Conservation (phyloP, 2,797 vertebrate genomes). For the Bradypus variegatus region DNA sequence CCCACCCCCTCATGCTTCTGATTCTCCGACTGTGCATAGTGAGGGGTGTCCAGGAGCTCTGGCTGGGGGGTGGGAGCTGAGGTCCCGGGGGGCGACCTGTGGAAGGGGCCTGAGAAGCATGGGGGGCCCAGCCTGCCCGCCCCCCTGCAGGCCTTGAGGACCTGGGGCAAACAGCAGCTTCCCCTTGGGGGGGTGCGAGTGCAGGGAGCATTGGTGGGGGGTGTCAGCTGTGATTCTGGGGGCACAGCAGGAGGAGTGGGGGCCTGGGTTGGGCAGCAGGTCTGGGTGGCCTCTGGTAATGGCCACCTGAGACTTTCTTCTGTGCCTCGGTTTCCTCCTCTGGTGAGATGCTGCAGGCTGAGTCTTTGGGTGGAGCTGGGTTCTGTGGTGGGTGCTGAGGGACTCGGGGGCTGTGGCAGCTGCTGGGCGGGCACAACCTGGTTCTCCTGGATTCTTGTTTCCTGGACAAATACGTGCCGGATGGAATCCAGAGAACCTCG, state of each 20-base stretch:
- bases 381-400: neutral
- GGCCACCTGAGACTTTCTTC: too few relatives aligned
- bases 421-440: neutral
- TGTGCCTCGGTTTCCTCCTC: neutral
- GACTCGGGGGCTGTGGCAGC: neutral
- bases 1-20: too few relatives aligned
- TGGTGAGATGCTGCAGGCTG: neutral
- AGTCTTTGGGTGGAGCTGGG: too few relatives aligned
- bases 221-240: neutral
- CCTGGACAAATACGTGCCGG: neutral
- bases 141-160: too few relatives aligned
- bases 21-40: too few relatives aligned
- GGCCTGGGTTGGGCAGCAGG: neutral
- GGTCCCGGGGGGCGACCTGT: too few relatives aligned
- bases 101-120: neutral
- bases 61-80: too few relatives aligned
- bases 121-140: too few relatives aligned
- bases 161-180: too few relatives aligned
- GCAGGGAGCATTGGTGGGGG: neutral
- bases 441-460: neutral
- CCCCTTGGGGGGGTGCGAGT: too few relatives aligned
- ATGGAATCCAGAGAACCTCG: neutral
- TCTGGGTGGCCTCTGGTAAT: neutral
- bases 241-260: too few relatives aligned
- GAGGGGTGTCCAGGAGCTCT: too few relatives aligned